Conservation (phyloP, 1,140 invertebrate genomes). For the Pogonognathellus flavescens region DNA sequence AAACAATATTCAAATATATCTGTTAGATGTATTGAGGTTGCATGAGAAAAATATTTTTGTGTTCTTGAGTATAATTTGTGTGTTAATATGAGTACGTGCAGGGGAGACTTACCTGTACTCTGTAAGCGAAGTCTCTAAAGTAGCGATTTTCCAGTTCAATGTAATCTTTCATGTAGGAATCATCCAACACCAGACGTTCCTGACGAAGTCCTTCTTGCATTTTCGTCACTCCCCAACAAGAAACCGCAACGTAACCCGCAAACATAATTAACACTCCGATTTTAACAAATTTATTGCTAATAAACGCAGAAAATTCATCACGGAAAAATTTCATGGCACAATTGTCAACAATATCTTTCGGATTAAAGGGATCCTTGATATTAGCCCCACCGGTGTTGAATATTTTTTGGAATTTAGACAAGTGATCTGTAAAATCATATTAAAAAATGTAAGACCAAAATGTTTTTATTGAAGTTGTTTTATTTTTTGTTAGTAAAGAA, state of each 20-base stretch:
- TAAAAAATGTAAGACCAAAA: not conserved
- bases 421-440: not conserved
- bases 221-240: conserved; percentile 87
- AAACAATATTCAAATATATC: too few species aligned
- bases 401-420: conserved; percentile 25
- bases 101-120: conserved; percentile 78
- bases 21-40: too few species aligned
- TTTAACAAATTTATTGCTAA: conserved; percentile 85
- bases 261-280: conserved; percentile 75
- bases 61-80: too few species aligned
- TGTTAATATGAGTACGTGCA: too few species aligned
- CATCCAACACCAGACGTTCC: conserved; percentile 84
- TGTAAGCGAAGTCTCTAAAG: conserved; percentile 90
- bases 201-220: conserved; percentile 91
- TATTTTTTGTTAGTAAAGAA: too few species aligned
- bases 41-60: too few species aligned
- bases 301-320: conserved; percentile 81
- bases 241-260: conserved; percentile 83
- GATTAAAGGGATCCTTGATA: conserved; percentile 80
- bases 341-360: conserved; percentile 87
- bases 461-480: too few species aligned
- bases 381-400: conserved; percentile 3
- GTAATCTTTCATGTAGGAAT: conserved; percentile 90
- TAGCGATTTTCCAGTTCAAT: conserved; percentile 90
- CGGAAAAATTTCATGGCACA: conserved; percentile 90